A percentile compares a stretch with the other conserved stretches of the same genome.
Conservation (phyloP, 1,140 invertebrate species). For the Hesperophylax magnus region DNA sequence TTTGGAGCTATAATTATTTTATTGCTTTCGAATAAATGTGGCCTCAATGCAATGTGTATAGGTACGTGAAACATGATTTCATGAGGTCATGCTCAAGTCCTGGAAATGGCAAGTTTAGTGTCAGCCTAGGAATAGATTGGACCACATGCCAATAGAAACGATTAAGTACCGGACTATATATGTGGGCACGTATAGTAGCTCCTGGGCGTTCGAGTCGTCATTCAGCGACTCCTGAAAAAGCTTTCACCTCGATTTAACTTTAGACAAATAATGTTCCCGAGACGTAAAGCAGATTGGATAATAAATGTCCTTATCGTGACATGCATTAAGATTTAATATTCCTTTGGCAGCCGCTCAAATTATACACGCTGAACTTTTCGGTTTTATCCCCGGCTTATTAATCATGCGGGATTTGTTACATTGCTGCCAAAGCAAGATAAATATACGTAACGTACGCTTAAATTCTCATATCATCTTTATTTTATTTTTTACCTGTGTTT, state of each 20-base stretch:
- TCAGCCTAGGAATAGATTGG: background rate
- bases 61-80: too few relatives aligned
- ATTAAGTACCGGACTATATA: too few relatives aligned
- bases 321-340: slow-evolving; percentile 54
- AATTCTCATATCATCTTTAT: too few relatives aligned
- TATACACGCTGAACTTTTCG: background rate
- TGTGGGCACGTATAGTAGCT: background rate
- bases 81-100: background rate
- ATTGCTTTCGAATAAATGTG: too few relatives aligned
- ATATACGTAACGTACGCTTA: too few relatives aligned
- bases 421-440: too few relatives aligned
- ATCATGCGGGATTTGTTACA: too few relatives aligned
- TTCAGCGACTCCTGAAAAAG: slow-evolving; percentile 27
- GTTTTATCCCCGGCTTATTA: background rate
- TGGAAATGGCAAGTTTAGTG: background rate
- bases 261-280: slow-evolving; percentile 42
- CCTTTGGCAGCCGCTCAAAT: slow-evolving; percentile 47
- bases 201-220: background rate
- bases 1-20: too few relatives aligned
- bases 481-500: too few relatives aligned
- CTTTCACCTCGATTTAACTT: slow-evolving; percentile 25
- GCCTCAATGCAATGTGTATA: too few relatives aligned
- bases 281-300: slow-evolving; percentile 53
- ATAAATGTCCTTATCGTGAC: slow-evolving; percentile 56
- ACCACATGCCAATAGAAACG: slow-evolving; percentile 15